These are phyloP conservation scores for Helleia helle DNA, from an alignment of 2,888 invertebrate species.

Conservation along the genomic window DNA sequence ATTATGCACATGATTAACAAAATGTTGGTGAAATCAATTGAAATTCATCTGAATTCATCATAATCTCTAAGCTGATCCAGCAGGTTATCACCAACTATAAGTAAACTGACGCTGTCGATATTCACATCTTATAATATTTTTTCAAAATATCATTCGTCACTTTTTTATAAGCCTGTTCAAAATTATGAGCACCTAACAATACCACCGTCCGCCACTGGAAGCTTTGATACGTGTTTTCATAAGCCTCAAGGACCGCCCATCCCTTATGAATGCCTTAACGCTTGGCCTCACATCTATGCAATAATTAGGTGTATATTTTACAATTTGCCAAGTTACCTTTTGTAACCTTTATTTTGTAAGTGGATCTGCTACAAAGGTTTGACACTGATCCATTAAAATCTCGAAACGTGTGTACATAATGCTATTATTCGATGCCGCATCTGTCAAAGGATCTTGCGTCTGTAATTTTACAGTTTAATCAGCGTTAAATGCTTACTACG, in stretches of 20 bases:
- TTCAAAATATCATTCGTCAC: background rate
- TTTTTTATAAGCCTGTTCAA: background rate
- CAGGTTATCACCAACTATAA: too few relatives aligned
- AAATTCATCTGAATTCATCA: too few relatives aligned
- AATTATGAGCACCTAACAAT: slow-evolving; percentile 11
- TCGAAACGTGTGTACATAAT: slow-evolving; percentile 59
- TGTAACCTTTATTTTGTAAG: slow-evolving; percentile 62
- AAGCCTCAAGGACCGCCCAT: slow-evolving; percentile 60
- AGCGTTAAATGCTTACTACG: slow-evolving; percentile 69
- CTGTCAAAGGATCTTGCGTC: slow-evolving; percentile 66
- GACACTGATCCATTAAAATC: slow-evolving; percentile 46
- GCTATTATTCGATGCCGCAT: slow-evolving; percentile 68
- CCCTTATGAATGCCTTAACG: slow-evolving; percentile 45
- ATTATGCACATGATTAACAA: too few relatives aligned
- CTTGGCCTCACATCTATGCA: slow-evolving; percentile 54
- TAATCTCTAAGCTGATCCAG: too few relatives aligned
- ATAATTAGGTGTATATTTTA: slow-evolving; percentile 72
- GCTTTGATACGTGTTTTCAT: slow-evolving; percentile 60
- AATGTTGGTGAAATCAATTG: too few relatives aligned
- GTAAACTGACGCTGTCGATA: too few relatives aligned
- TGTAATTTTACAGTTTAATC: slow-evolving; percentile 74
- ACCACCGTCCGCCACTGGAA: slow-evolving; percentile 27
- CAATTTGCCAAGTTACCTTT: slow-evolving; percentile 69
- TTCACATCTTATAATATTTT: too few relatives aligned
- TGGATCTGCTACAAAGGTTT: slow-evolving; percentile 63